These are phyloP conservation scores for Heliconius congener DNA, from an alignment of 1,140 invertebrate species.

Conservation along the genomic window DNA sequence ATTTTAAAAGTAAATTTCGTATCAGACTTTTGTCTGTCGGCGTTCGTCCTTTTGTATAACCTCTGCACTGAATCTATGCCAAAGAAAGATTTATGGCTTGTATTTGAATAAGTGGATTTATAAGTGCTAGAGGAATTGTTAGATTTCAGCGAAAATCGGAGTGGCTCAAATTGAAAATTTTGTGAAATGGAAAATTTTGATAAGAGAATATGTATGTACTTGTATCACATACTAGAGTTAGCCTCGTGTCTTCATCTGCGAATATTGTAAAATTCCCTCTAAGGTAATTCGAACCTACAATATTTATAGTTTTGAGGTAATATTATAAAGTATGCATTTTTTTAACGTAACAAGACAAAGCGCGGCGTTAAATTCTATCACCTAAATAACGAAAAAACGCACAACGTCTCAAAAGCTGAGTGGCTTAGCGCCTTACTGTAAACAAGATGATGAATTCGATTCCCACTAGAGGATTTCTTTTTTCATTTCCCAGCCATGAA, in stretches of 20 bases:
- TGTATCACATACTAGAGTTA: too few relatives aligned
- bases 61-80: slow-evolving; percentile 34
- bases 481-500: too few relatives aligned
- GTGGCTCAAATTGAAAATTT: slow-evolving; percentile 1
- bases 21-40: slow-evolving; percentile 36
- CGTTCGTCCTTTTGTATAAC: slow-evolving; percentile 27
- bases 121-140: slow-evolving; percentile 16
- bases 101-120: slow-evolving; percentile 32
- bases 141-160: not conserved
- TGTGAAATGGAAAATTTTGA: not conserved
- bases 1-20: slow-evolving; percentile 41
- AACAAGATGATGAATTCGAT: too few relatives aligned
- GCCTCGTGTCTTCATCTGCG: not conserved
- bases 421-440: too few relatives aligned
- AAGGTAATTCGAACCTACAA: too few relatives aligned
- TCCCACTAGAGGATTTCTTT: too few relatives aligned
- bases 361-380: not conserved
- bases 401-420: not conserved
- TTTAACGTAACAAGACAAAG: not conserved
- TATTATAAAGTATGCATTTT: too few relatives aligned
- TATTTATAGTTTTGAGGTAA: too few relatives aligned
- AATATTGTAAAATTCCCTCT: too few relatives aligned
- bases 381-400: not conserved
- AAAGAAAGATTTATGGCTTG: slow-evolving; percentile 32
- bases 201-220: not conserved